These are phyloP conservation scores for Oscheius sp. DNA, from an alignment of 2,888 invertebrate species.

Conservation along the genomic window DNA sequence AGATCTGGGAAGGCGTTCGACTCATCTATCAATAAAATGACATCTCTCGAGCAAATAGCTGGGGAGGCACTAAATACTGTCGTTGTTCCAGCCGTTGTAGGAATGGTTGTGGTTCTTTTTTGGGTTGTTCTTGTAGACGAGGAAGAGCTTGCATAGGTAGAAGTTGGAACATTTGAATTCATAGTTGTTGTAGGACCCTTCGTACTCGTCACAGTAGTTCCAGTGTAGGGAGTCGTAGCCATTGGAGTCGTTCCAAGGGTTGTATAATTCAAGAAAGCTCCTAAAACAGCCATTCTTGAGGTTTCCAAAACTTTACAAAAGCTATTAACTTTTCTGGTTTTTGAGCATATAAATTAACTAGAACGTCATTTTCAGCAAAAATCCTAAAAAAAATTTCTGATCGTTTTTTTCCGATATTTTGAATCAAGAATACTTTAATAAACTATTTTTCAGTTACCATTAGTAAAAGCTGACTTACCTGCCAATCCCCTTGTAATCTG, in stretches of 20 bases:
- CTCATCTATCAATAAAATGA: slow-evolving; percentile 22
- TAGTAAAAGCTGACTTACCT: too few species aligned
- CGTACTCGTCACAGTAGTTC: not conserved
- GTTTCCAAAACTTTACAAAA: too few species aligned
- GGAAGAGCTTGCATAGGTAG: not conserved
- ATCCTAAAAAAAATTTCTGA: too few species aligned
- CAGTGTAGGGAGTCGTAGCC: not conserved
- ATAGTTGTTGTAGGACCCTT: not conserved
- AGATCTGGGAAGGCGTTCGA: slow-evolving; percentile 15
- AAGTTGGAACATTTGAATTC: not conserved
- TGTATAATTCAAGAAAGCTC: slow-evolving; percentile 2
- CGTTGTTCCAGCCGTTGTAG: slow-evolving; percentile 4
- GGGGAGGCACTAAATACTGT: not conserved
- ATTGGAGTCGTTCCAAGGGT: not conserved
- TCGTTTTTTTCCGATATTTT: too few species aligned
- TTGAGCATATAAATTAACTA: too few species aligned
- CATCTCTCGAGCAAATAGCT: slow-evolving; percentile 23
- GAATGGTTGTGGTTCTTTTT: too few species aligned
- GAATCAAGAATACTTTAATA: too few species aligned
- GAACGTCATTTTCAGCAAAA: too few species aligned
- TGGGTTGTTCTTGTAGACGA: not conserved
- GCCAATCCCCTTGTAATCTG: slow-evolving; percentile 9
- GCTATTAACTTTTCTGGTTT: too few species aligned
- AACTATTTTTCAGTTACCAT: not conserved
- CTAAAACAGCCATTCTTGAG: not conserved